A percentile compares a stretch with the other conserved stretches of the same genome.
These are phyloP conservation scores for Drosophila stalkeri DNA, from an alignment of 2,888 invertebrate genomes.

Conservation along the genomic window DNA sequence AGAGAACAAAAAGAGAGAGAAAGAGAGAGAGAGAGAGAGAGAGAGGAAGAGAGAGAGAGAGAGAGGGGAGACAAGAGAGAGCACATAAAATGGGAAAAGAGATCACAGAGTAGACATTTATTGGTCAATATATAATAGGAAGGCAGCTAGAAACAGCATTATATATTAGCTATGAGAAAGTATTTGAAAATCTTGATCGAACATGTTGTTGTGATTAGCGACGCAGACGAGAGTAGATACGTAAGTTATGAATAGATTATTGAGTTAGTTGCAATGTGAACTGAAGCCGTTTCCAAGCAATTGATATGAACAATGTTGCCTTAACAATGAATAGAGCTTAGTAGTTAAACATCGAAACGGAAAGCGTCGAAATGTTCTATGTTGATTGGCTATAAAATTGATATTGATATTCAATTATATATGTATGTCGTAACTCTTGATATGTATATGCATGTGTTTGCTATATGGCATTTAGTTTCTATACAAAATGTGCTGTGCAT, in stretches of 20 bases:
- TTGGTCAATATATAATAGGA: constrained; percentile 59
- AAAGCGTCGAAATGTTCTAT: constrained; percentile 25
- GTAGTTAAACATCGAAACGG: constrained; percentile 28
- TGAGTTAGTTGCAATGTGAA: constrained; percentile 25
- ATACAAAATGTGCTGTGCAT: background rate
- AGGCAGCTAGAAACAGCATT: constrained; percentile 57
- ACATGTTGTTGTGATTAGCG: constrained; percentile 28
- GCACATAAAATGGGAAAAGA: constrained; percentile 81
- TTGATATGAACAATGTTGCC: constrained; percentile 20
- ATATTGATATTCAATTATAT: background rate
- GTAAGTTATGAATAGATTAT: constrained; percentile 4
- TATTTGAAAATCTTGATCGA: constrained; percentile 25
- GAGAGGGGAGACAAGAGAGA: constrained; percentile 57
- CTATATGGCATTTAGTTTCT: constrained; percentile 13
- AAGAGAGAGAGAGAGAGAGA: constrained; percentile 61
- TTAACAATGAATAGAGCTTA: constrained; percentile 24
- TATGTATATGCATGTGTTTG: constrained; percentile 15
- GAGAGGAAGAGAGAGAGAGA: constrained; percentile 36
- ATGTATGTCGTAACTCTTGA: background rate
- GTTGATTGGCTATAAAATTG: constrained; percentile 11
- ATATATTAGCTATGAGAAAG: constrained; percentile 50
- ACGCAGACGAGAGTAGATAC: constrained; percentile 24
- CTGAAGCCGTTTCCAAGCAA: constrained; percentile 50
- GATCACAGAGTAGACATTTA: constrained; percentile 76
- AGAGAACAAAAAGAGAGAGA: constrained; percentile 42